phyloP scores from a whole-genome alignment of 1,140 invertebrate species.

The Drosophila nigrodunni region DNA sequence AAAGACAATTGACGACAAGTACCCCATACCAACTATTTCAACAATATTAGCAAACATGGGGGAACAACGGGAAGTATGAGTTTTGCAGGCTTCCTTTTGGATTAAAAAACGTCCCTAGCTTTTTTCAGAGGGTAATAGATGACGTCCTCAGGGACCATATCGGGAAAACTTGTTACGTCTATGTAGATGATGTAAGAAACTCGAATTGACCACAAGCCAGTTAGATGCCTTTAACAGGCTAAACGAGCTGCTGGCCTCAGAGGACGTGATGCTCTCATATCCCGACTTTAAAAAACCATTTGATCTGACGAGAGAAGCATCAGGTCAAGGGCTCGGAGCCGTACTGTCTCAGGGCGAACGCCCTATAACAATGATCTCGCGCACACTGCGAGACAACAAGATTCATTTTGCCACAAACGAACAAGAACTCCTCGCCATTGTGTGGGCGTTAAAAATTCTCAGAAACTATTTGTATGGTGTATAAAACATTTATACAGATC shows the following conservation, averaged over 20 bases:
- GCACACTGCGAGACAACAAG: background rate
- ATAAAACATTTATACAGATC: too few species aligned
- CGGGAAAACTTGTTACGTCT: background rate
- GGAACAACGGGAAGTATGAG: background rate
- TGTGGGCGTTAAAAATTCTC: too few species aligned
- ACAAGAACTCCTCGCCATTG: background rate
- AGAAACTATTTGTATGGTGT: too few species aligned
- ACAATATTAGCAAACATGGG: constrained; percentile 23
- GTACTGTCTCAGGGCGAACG: background rate
- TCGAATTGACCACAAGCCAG: background rate
- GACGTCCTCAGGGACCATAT: background rate
- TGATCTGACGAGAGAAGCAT: background rate
- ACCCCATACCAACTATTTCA: constrained; percentile 12
- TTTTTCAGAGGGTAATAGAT: background rate
- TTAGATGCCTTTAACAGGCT: background rate
- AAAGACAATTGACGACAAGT: constrained; percentile 17
- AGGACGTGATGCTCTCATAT: background rate
- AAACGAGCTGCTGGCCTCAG: background rate
- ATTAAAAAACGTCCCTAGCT: background rate
- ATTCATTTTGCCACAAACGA: background rate
- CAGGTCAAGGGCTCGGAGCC: background rate
- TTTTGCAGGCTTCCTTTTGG: background rate
- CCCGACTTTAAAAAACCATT: background rate
- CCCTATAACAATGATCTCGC: background rate
- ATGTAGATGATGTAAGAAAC: background rate